Evolutionary conservation across 2,797 vertebrate genomes (phyloP).

Genomic region (Lindbergichthys nudifrons): DNA sequence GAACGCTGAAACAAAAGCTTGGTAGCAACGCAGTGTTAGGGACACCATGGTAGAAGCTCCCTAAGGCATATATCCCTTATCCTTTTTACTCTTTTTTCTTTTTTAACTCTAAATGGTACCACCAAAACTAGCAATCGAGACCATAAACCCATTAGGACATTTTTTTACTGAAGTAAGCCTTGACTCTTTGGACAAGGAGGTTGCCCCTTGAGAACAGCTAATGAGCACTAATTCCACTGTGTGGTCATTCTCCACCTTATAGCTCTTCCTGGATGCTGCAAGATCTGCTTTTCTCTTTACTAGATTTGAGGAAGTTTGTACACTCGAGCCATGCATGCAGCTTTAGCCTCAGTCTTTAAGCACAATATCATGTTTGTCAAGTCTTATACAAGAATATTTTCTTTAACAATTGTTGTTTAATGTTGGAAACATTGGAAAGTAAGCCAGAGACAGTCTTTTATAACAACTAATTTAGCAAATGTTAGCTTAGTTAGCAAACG

Average conservation of each 20-base stretch:
- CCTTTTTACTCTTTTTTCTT: no score
- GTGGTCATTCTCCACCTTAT: not conserved
- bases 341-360: not conserved
- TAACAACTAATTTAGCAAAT: not conserved
- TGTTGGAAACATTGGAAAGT: constrained; percentile 11
- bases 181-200: no score
- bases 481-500: not conserved
- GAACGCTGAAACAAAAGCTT: no score
- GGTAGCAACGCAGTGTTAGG: no score
- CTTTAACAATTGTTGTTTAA: not conserved
- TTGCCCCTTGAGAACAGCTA: no score
- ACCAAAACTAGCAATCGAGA: no score
- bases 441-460: not conserved
- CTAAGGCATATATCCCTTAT: no score
- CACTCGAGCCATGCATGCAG: not conserved
- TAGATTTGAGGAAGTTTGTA: not conserved
- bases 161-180: no score
- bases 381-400: not conserved
- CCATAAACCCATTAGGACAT: no score
- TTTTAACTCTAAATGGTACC: no score
- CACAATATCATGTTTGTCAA: not conserved
- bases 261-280: not conserved
- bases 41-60: no score
- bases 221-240: not conserved
- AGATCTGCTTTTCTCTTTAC: not conserved